Base-by-base conservation (phyloP, 2,888 invertebrate species). In the Rhimphoctona megacephalus region DNA sequence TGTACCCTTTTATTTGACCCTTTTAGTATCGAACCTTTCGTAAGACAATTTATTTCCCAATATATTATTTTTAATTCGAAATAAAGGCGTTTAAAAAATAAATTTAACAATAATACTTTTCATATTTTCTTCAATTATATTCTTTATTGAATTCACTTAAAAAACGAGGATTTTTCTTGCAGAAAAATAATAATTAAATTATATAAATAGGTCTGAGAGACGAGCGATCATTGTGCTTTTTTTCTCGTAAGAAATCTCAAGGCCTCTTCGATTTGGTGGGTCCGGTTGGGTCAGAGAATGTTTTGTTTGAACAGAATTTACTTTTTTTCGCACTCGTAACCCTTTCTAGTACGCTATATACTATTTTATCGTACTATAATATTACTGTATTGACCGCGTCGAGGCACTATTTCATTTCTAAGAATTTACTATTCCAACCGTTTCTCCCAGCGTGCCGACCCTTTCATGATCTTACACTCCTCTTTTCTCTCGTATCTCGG, bases 381-480 rank as follows among this genome's bases (percentile, higher is more conserved):
- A 74, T 85, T 82, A 85, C 85, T 85, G 79, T 74, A 81, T 77
- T 57, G 66, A 81, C 81, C 78, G 66, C 36, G 46, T 64, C 61
- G 19, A 64, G 77, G 72, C 77, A 78, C 81, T 81, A 85, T 77
- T 78, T 78, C 73, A 52, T 78, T 85, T 78, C 82, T 61, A 74
- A 78, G 85, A 85, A 85, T 74, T 85, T 79, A 79, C 85, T 78
- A 85, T 85, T 73, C 67, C 17, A 78, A 81, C 77, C 77, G 81
- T 78, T 77, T 72, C 72, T 73, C 77, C n/a, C 57, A 36, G 22
- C 73, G n/a, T 30, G 33, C 49, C 52, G 81, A 77, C 73, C 85
- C 81, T 74, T 82, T 73, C 78, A 57, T 81, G 49, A 61, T 76
- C 72, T 84, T 52, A 69, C 73, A 46, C 30, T 69, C 69, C 78